phyloP scores from a whole-genome alignment of 2,888 invertebrate genomes.

The Plebejus argus region DNA sequence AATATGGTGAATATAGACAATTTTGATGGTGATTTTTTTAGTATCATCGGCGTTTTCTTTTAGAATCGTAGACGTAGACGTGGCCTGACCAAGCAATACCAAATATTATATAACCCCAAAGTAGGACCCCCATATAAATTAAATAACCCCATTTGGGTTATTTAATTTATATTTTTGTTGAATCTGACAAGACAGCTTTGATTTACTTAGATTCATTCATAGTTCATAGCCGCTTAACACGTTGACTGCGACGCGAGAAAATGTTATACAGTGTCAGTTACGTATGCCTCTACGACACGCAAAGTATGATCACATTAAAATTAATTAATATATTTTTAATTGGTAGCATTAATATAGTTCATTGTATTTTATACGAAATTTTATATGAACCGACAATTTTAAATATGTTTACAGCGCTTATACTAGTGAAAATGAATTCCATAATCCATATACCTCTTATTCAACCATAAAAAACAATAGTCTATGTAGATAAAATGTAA shows the following conservation, averaged over 20 bases:
- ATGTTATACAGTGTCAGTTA: neutral
- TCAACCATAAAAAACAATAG: constrained; percentile 12
- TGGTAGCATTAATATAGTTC: too few species aligned
- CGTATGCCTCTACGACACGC: neutral
- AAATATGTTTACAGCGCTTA: neutral
- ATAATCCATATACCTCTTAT: neutral
- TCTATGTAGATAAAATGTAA: constrained; percentile 4
- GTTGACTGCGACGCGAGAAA: neutral
- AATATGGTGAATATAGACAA: neutral
- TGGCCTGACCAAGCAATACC: too few species aligned
- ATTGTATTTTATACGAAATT: neutral
- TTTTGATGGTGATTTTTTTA: neutral
- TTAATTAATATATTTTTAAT: too few species aligned
- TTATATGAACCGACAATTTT: neutral
- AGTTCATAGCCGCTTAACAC: neutral
- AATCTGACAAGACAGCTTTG: too few species aligned
- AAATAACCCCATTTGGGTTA: too few species aligned
- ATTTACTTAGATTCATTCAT: neutral
- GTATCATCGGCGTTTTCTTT: neutral
- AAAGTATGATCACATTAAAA: neutral
- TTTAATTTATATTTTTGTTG: too few species aligned
- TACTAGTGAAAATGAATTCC: neutral
- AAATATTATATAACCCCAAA: too few species aligned
- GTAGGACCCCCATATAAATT: too few species aligned
- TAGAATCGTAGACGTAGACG: too few species aligned